phyloP scores from a whole-genome alignment of 2,888 invertebrate genomes.

The Strigamia maritima region DNA sequence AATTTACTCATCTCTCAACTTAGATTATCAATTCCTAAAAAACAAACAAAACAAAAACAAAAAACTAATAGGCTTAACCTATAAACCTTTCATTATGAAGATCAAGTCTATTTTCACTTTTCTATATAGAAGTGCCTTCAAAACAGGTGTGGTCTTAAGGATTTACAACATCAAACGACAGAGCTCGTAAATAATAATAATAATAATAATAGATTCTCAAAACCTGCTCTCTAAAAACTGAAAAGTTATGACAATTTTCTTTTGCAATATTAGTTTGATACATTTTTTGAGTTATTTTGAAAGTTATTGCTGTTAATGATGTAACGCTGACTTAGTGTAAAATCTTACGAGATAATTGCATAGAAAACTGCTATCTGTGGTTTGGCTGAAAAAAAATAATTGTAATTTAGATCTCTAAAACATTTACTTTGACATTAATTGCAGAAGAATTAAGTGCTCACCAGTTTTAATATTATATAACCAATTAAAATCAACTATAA shows the following conservation, averaged over 20 bases:
- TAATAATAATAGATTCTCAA: neutral
- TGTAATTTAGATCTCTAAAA: no score
- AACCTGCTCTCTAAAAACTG: neutral
- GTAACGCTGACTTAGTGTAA: no score
- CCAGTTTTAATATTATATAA: no score
- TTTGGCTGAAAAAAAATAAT: no score
- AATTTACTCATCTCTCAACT: neutral
- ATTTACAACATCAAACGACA: neutral
- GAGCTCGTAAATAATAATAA: neutral
- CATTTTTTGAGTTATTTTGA: neutral
- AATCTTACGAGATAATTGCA: no score
- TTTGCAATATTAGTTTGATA: neutral
- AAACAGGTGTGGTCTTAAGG: neutral
- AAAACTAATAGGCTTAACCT: neutral
- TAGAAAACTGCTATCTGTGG: no score
- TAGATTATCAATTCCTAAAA: neutral
- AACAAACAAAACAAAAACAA: neutral
- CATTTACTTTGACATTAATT: no score
- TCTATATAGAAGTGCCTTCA: neutral
- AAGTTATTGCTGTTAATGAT: no score
- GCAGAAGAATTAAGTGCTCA: no score
- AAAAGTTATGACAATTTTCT: neutral
- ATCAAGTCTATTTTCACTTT: neutral
- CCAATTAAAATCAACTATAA: no score
- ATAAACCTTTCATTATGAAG: neutral